A percentile compares a stretch with the other conserved stretches of the same genome.
Conservation (phyloP, 2,797 vertebrate genomes). For the Florisuga fusca region DNA sequence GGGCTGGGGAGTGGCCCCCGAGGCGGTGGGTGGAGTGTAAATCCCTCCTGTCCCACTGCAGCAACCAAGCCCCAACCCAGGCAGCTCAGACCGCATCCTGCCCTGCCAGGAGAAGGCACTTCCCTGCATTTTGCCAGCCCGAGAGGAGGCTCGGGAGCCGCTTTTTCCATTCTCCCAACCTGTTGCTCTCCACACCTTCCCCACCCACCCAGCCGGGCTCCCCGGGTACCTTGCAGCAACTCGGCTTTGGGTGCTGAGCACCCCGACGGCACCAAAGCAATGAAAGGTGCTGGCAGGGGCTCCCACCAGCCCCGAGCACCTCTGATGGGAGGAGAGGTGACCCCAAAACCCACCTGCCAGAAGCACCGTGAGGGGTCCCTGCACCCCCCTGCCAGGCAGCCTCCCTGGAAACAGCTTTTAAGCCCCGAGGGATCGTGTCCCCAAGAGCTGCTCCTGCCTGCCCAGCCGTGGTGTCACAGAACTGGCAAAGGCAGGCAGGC, state of each 20-base stretch:
- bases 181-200: background rate
- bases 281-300: background rate
- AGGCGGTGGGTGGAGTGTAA: constrained; percentile 10
- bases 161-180: background rate
- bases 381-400: accelerated
- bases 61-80: constrained; percentile 31
- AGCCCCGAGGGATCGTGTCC: accelerated
- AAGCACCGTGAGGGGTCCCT: background rate
- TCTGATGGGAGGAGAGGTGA: background rate
- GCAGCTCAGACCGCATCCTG: constrained; percentile 51
- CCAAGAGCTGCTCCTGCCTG: background rate
- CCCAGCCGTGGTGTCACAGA: accelerated
- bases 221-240: background rate
- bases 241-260: background rate
- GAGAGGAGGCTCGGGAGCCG: background rate
- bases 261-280: accelerated
- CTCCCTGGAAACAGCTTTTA: background rate
- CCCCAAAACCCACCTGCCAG: background rate
- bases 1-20: constrained; percentile 13
- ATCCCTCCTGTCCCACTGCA: constrained; percentile 48
- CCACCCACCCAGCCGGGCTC: too few relatives aligned
- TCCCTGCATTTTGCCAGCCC: background rate
- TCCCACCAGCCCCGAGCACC: accelerated
- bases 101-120: background rate
- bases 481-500: accelerated